Base-by-base conservation (phyloP, 1,140 invertebrate genomes). In the Drosophila subpulchrella region DNA sequence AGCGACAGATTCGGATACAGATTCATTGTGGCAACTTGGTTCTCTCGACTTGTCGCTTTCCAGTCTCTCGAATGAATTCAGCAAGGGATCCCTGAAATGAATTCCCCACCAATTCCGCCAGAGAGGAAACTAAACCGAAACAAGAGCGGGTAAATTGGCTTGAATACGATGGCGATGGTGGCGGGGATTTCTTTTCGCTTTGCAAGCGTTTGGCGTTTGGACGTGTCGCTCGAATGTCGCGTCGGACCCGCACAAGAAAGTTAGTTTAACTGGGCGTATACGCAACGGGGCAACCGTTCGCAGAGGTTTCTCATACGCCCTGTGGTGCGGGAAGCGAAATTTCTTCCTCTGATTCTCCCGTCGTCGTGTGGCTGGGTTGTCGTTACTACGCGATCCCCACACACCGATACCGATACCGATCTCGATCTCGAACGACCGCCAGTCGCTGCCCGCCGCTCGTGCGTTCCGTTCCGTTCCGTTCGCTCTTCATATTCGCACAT, bases 181-280 rank as follows among this genome's bases (percentile, higher is more conserved):
- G 61, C 57, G 67, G 67, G 30, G 51, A 65, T 74, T 89, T 89
- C 84, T 89, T 89, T 89, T 89, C 84, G 84, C 56, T 78, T 84
- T 75, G 80, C 85, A 78, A 89, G 76, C 84, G 84, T 89, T 89
- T 80, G 58, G 85, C 84, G 85, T 78, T 84, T 89, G 70, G 84
- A 89, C 85, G 84, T 88, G 82, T 88, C 80, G 83, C 79, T 83
- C 66, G 74, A 66, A 83, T 83, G 83, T 83, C 65, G 81, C 81
- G 59, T 54, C 67, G 56, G 60, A 44, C 60, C 12, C 58, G 71
- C 73, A 76, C 65, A 84, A 75, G 59, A 75, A 67, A 82, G 82
- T 85, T 82, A 78, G 82, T 81, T 81, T 34, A 58, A 88, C 75
- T 77, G 50, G 82, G 62, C 75, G 80, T 79, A 82, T 83, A 82